Conservation (phyloP, 2,888 invertebrate species). For the Pseudococcus jackbeardsleyi region DNA sequence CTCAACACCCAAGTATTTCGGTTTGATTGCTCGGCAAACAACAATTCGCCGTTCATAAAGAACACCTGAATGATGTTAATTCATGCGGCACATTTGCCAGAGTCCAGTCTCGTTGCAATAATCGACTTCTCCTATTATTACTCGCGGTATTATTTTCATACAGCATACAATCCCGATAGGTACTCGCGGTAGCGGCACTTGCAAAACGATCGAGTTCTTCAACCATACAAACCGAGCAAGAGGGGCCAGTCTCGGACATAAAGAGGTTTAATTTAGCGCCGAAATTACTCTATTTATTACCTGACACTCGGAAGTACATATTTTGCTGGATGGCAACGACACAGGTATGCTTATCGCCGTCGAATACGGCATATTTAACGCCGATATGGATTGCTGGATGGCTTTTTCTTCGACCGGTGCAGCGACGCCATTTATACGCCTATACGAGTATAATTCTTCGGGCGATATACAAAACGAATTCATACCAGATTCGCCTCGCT, state of each 20-base stretch:
- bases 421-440: neutral
- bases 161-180: neutral
- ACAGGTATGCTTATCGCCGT: conserved; percentile 29
- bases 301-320: conserved; percentile 54
- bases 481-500: conserved; percentile 43
- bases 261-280: conserved; percentile 16
- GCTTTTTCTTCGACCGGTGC: neutral
- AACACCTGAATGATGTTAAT: conserved; percentile 14
- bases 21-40: conserved; percentile 6
- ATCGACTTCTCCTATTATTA: neutral
- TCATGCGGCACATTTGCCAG: conserved; percentile 25
- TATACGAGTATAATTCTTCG: conserved; percentile 30
- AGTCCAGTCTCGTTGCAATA: neutral
- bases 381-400: conserved; percentile 11
- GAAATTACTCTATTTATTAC: conserved; percentile 45
- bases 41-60: conserved; percentile 14
- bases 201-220: neutral
- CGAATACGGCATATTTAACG: neutral
- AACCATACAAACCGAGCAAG: neutral
- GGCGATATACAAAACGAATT: conserved; percentile 57
- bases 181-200: neutral
- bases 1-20: conserved; percentile 22
- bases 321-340: conserved; percentile 6
- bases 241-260: neutral
- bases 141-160: neutral